Evolutionary conservation across 2,888 invertebrate species (phyloP).

Genomic region (Amphimallon solstitiale): DNA sequence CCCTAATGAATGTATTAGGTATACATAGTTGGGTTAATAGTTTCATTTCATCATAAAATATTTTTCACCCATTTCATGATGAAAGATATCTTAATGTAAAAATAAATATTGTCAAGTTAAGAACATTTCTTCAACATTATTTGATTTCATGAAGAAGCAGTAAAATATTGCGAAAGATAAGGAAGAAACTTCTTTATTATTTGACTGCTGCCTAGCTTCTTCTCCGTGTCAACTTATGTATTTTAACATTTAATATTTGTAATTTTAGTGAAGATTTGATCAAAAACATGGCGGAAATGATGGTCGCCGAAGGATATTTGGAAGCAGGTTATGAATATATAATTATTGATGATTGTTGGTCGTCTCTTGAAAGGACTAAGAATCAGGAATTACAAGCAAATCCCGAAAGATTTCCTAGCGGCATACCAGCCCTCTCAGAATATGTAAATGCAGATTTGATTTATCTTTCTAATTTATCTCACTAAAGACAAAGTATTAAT

Average conservation of each 20-base stretch:
- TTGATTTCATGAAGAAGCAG: too few relatives aligned
- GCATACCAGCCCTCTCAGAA: slow-evolving; percentile 70
- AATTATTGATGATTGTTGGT: slow-evolving; percentile 73
- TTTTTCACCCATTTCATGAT: too few relatives aligned
- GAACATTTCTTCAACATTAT: too few relatives aligned
- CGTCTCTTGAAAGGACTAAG: slow-evolving; percentile 63
- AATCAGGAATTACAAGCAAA: slow-evolving; percentile 66
- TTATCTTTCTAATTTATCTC: background rate
- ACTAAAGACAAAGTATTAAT: slow-evolving; percentile 44
- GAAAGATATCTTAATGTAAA: too few relatives aligned
- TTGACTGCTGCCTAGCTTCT: too few relatives aligned
- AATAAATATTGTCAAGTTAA: too few relatives aligned
- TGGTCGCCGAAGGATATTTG: slow-evolving; percentile 69
- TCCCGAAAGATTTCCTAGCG: slow-evolving; percentile 69
- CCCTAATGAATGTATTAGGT: slow-evolving; percentile 75
- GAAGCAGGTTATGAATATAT: slow-evolving; percentile 71
- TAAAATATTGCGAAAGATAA: too few relatives aligned
- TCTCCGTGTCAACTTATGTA: too few relatives aligned
- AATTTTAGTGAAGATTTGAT: slow-evolving; percentile 68
- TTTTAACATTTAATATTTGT: background rate
- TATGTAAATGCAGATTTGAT: slow-evolving; percentile 66
- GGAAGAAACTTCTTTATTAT: too few relatives aligned
- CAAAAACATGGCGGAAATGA: slow-evolving; percentile 66
- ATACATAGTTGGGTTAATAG: slow-evolving; percentile 51
- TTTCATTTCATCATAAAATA: too few relatives aligned